phyloP scores from a whole-genome alignment of 2,888 invertebrate genomes.

The Sacculina carcini region DNA sequence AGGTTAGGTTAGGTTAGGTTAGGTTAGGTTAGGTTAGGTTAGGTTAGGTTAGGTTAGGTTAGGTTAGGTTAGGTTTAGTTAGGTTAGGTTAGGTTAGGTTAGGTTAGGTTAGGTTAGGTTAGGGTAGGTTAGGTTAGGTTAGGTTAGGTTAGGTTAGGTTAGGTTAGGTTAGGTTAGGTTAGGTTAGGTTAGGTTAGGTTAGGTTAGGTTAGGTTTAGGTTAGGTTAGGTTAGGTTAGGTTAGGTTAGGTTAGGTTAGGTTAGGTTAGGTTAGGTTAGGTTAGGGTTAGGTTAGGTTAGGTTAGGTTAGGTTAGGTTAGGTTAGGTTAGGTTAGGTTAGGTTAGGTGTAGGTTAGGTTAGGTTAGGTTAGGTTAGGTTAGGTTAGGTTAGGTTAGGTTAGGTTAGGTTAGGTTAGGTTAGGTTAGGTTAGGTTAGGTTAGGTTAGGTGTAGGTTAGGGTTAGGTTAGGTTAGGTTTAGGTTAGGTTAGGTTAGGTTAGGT shows the following conservation, averaged over 20 bases:
- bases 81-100: slow-evolving; percentile 13
- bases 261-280: slow-evolving; percentile 12
- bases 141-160: slow-evolving; percentile 15
- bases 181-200: slow-evolving; percentile 13
- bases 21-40: slow-evolving; percentile 14
- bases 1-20: slow-evolving; percentile 14
- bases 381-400: slow-evolving; percentile 14
- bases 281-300: slow-evolving; percentile 10
- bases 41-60: slow-evolving; percentile 15
- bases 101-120: slow-evolving; percentile 15
- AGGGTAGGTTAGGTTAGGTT: slow-evolving; percentile 15
- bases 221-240: slow-evolving; percentile 9
- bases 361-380: slow-evolving; percentile 14
- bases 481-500: slow-evolving; percentile 14
- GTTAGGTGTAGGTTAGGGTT: slow-evolving; percentile 12
- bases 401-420: slow-evolving; percentile 13
- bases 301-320: slow-evolving; percentile 11
- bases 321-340: slow-evolving; percentile 14
- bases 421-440: slow-evolving; percentile 13
- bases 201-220: slow-evolving; percentile 9
- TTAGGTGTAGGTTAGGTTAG: slow-evolving; percentile 14
- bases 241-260: slow-evolving; percentile 12
- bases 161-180: slow-evolving; percentile 14
- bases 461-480: slow-evolving; percentile 13
- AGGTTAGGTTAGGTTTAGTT: slow-evolving; percentile 15